A percentile compares a stretch with the other conserved stretches of the same genome.
Evolutionary conservation across 2,888 invertebrate species (phyloP).

Genomic region (Andrena flavipes): DNA sequence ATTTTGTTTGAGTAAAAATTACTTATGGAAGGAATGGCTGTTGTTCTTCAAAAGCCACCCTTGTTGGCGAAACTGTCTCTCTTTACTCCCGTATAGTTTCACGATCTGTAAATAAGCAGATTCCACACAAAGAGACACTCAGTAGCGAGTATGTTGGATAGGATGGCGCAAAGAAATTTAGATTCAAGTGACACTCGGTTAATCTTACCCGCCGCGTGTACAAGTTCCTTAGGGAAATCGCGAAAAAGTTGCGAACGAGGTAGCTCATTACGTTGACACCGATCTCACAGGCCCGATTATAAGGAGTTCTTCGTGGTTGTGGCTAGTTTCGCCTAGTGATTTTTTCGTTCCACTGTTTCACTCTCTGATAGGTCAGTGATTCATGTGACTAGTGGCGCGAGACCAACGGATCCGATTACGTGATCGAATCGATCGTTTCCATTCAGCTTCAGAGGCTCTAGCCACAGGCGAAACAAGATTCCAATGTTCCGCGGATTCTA

Average conservation of each 20-base stretch:
- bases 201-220: constrained; percentile 7
- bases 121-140: background rate
- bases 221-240: constrained; percentile 33
- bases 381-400: background rate
- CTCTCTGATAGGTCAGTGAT: background rate
- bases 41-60: no score
- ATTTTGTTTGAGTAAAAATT: no score
- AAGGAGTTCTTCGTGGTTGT: constrained; percentile 31
- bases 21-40: no score
- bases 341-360: background rate
- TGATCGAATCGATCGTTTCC: constrained; percentile 7
- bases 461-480: constrained; percentile 2
- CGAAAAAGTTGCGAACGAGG: background rate
- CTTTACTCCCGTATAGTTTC: background rate
- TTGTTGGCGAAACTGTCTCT: background rate
- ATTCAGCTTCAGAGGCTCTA: constrained; percentile 18
- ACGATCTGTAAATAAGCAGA: constrained; percentile 4
- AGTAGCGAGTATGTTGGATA: constrained; percentile 1
- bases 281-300: background rate
- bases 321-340: background rate
- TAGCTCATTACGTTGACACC: background rate
- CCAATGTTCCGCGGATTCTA: constrained; percentile 12
- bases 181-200: constrained; percentile 32
- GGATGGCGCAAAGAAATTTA: constrained; percentile 30
- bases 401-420: constrained; percentile 37